Percentiles rank a stretch among this genome's conserved stretches.
Conservation (phyloP, 2,113 vertebrate genomes). For the Prietella phreatophila region DNA sequence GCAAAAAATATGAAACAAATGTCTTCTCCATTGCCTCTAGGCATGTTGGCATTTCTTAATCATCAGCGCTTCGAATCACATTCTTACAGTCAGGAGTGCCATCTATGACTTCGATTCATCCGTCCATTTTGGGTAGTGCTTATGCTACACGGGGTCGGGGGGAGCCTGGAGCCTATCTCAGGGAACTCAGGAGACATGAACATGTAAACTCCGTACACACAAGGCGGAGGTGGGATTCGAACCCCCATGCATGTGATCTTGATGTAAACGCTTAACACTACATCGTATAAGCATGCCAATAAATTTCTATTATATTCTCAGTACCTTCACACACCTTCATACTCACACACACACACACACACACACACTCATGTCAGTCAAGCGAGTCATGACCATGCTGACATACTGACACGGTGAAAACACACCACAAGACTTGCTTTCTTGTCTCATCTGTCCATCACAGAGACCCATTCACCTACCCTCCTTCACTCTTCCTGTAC, state of each 20-base stretch:
- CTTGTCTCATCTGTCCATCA: conserved; percentile 54
- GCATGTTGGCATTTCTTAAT: not conserved
- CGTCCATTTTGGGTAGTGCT: too few relatives aligned
- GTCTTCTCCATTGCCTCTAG: not conserved
- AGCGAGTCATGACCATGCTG: conserved; percentile 34
- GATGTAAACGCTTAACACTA: not conserved
- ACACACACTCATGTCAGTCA: conserved; percentile 52
- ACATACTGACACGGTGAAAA: conserved; percentile 56
- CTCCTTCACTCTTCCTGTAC: conserved; percentile 46
- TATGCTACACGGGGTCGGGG: too few relatives aligned
- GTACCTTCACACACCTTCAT: not conserved
- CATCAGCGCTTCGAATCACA: not conserved
- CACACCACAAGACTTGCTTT: conserved; percentile 64
- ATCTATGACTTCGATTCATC: not conserved
- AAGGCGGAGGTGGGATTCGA: too few relatives aligned
- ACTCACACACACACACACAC: not conserved
- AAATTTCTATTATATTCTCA: not conserved
- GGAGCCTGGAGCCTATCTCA: too few relatives aligned
- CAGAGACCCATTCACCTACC: conserved; percentile 60
- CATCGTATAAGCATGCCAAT: not conserved
- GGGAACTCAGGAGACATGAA: too few relatives aligned
- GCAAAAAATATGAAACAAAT: conserved; percentile 3
- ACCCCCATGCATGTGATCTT: not conserved
- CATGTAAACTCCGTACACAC: too few relatives aligned
- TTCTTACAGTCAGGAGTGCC: not conserved